A percentile compares a stretch with the other conserved stretches of the same genome.
Conservation (phyloP, 1,140 invertebrate genomes). For the Branchinecta lynchi region DNA sequence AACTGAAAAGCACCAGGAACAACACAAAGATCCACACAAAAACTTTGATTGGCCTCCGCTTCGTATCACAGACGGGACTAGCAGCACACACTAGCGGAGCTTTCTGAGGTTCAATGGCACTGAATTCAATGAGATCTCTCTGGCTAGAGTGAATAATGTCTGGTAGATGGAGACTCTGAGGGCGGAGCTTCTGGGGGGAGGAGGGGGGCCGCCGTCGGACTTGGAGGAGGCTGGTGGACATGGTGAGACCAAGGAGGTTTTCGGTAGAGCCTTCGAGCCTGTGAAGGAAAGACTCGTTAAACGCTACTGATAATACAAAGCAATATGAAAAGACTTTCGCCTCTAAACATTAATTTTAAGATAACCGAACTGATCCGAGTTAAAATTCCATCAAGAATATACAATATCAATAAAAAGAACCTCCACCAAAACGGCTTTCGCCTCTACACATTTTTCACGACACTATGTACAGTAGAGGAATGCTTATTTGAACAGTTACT, state of each 20-base stretch:
- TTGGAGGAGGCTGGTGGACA: not conserved
- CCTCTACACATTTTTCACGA: too few relatives aligned
- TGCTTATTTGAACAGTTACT: too few relatives aligned
- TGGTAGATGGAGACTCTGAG: not conserved
- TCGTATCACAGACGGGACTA: not conserved
- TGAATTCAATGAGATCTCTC: not conserved
- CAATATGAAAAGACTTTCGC: too few relatives aligned
- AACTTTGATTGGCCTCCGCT: not conserved
- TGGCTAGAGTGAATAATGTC: not conserved
- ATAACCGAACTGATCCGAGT: too few relatives aligned
- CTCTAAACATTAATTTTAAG: too few relatives aligned
- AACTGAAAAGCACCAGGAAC: not conserved
- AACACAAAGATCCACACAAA: not conserved
- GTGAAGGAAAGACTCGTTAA: not conserved
- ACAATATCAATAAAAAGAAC: too few relatives aligned
- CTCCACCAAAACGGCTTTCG: too few relatives aligned
- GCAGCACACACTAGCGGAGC: not conserved
- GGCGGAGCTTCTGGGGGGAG: not conserved
- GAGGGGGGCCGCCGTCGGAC: not conserved
- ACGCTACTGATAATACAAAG: too few relatives aligned
- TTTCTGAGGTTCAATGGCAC: not conserved
- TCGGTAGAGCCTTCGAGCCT: not conserved
- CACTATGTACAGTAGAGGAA: too few relatives aligned
- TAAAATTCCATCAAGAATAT: too few relatives aligned
- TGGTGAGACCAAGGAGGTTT: not conserved